These are phyloP conservation scores for Drosophila colorata DNA, from an alignment of 2,888 invertebrate genomes.

Conservation along the genomic window DNA sequence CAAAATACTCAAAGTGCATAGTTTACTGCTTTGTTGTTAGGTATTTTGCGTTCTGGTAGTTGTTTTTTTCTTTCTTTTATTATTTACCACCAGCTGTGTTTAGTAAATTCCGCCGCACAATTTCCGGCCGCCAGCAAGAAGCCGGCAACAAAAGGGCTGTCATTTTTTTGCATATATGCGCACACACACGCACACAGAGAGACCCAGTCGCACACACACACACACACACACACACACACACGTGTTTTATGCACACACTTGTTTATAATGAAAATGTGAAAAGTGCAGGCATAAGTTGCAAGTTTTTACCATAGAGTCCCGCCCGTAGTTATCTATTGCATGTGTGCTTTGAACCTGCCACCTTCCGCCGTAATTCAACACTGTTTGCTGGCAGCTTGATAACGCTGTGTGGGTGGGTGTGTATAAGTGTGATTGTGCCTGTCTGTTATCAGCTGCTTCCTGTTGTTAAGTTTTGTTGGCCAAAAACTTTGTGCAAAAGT, in stretches of 20 bases:
- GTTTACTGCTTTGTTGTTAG: neutral
- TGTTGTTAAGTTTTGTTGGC: conserved; percentile 71
- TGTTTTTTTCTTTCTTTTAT: conserved; percentile 12
- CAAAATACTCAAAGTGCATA: conserved; percentile 3
- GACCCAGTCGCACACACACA: conserved; percentile 15
- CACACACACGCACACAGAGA: conserved; percentile 14
- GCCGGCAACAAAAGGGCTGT: conserved; percentile 41
- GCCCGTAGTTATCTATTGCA: conserved; percentile 42
- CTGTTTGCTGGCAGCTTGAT: conserved; percentile 67
- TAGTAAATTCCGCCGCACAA: conserved; percentile 51
- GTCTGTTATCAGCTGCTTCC: conserved; percentile 71
- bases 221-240: conserved; percentile 11
- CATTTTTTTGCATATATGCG: conserved; percentile 34
- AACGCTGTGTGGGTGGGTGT: conserved; percentile 31
- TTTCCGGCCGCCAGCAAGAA: conserved; percentile 56
- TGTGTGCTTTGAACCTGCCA: conserved; percentile 67
- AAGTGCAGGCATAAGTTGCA: conserved; percentile 69
- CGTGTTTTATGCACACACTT: conserved; percentile 15
- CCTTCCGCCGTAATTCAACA: conserved; percentile 76
- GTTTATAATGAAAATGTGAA: conserved; percentile 65
- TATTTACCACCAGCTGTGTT: conserved; percentile 30
- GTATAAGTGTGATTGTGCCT: conserved; percentile 3
- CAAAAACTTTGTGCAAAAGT: conserved; percentile 54
- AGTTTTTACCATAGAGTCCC: conserved; percentile 48
- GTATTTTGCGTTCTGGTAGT: conserved; percentile 10